Base-by-base conservation (phyloP, 2,888 invertebrate species). In the Pyrrhosoma nymphula region DNA sequence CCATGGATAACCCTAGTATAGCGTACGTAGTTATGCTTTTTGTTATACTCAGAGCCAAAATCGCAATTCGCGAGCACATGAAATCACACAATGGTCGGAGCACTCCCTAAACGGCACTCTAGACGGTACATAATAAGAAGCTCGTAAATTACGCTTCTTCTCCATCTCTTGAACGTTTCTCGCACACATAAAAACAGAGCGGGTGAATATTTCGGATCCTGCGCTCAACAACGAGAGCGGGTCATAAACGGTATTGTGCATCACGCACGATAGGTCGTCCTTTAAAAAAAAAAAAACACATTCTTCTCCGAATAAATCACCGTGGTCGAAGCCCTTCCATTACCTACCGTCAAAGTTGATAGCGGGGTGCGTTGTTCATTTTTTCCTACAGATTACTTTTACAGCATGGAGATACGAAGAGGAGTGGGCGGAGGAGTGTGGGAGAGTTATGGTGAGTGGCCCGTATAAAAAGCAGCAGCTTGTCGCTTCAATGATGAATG, bases 231-330 rank as follows among this genome's bases (percentile, higher is more conserved):
- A 8, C 18, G 69, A 69, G 26, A 69, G 8, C n/a, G 60, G 60
- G n/a, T 69, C 69, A n/a, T 69, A 69, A 69, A 69, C n/a, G 69
- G 69, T 69, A 69, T n/a, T 69, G 69, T 26, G 69, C n/a, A 69
- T 69, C n/a, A 16, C 26, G 69, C 23, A 69, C 69, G 69, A 10
- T 3, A 14, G 20, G 16, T 18, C 69, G 69, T 10, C 69, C 69
- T n/a, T 69, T 6, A 69, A 35, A 69, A 69, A n/a, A n/a, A 20
- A n/a, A 8, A 60, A 60, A 60, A 60, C 3, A 60, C 0, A 18
- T 82, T 14, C 6, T 35, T 82, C 82, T 35, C 35, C 35, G n/a
- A 82, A 82, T 82, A 82, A 82, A 82, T 82, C 30, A 82, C 82
- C 82, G 4, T 10, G 82, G 82, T 35, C 82, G 82, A 82, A 82